A percentile compares a stretch with the other conserved stretches of the same genome.
Evolutionary conservation across 2,888 invertebrate species (phyloP).

Genomic region (Allygus modestus): DNA sequence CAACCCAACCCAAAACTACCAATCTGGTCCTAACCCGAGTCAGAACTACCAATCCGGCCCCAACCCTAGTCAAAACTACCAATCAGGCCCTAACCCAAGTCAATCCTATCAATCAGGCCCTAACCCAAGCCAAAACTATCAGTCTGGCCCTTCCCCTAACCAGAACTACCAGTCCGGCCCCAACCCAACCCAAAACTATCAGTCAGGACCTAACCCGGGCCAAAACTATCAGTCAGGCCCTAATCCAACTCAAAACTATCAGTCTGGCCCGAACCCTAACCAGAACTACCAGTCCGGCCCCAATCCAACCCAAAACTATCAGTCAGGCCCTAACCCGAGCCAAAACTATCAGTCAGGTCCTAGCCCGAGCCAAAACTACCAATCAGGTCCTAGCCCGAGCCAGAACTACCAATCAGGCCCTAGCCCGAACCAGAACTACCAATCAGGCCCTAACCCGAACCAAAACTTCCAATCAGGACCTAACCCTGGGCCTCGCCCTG

Average conservation of each 20-base stretch:
- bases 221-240: constrained; percentile 27
- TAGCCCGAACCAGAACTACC: constrained; percentile 15
- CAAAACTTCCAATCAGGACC: constrained; percentile 9
- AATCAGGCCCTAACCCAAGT: constrained; percentile 13
- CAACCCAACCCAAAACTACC: constrained; percentile 28
- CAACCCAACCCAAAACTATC: constrained; percentile 21
- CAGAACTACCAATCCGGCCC: constrained; percentile 33
- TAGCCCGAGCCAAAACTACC: constrained; percentile 3
- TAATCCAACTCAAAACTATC: background rate
- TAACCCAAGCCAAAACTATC: constrained; percentile 23
- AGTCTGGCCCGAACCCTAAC: constrained; percentile 6
- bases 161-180: constrained; percentile 26
- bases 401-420: constrained; percentile 28
- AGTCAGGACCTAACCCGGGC: constrained; percentile 14
- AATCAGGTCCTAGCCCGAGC: constrained; percentile 7
- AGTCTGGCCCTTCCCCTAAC: background rate
- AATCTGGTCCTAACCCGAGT: constrained; percentile 11
- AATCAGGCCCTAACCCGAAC: constrained; percentile 1
- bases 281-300: constrained; percentile 19
- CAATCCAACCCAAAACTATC: constrained; percentile 9
- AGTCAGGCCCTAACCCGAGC: constrained; percentile 12
- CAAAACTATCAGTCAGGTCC: background rate
- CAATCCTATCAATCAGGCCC: constrained; percentile 11
- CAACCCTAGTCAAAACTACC: constrained; percentile 26
- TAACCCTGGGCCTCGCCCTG: background rate